Evolutionary conservation across 92 coral and sea anemone genomes (phyloP).

Genomic region (Phenganax marumi): DNA sequence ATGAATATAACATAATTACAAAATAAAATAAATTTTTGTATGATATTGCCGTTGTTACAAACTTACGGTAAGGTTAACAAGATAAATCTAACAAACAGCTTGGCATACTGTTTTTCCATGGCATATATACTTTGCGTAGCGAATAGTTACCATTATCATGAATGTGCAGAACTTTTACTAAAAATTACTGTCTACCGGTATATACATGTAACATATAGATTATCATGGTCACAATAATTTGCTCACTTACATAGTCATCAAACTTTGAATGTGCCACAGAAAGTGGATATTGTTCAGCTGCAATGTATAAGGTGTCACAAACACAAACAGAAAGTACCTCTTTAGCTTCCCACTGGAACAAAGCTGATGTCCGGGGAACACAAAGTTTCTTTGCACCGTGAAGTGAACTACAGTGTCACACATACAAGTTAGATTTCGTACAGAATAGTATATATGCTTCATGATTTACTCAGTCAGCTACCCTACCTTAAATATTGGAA

Average conservation of each 20-base stretch:
- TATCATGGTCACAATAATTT: neutral
- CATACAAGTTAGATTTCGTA: neutral
- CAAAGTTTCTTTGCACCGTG: slow-evolving; percentile 1
- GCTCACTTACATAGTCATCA: neutral
- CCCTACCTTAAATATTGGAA: slow-evolving; percentile 27
- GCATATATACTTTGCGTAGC: neutral
- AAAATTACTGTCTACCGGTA: neutral
- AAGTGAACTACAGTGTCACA: neutral
- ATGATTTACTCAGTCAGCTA: too few species aligned
- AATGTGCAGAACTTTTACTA: neutral
- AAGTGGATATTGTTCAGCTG: neutral
- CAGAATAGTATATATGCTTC: too few species aligned
- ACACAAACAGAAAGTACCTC: neutral
- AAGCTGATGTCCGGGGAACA: neutral
- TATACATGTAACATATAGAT: neutral
- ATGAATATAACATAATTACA: too few species aligned
- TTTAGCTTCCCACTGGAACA: slow-evolving; percentile 2
- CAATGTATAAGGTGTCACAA: neutral
- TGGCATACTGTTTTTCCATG: neutral
- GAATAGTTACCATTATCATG: neutral
- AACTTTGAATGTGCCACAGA: neutral
- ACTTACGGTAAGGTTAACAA: slow-evolving; percentile 5
- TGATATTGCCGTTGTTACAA: neutral
- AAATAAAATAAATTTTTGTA: too few species aligned
- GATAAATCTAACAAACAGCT: slow-evolving; percentile 1